Percentiles rank a stretch among this genome's conserved stretches.
These are phyloP conservation scores for Cossypha caffra DNA, from an alignment of 2,797 vertebrate genomes.

Conservation along the genomic window DNA sequence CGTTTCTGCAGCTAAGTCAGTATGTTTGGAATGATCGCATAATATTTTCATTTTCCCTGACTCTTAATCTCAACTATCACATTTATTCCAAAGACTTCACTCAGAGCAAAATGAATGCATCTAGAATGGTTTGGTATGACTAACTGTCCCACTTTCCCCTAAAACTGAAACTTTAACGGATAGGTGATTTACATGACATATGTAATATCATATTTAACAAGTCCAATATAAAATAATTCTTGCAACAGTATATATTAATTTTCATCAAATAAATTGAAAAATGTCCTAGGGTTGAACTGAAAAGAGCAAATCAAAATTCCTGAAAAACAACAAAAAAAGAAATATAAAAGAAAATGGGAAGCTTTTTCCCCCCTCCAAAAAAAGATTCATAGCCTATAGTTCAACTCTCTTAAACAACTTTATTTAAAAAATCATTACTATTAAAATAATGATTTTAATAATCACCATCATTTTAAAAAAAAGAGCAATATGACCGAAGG, in stretches of 20 bases:
- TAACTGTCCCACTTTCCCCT: background rate
- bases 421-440: background rate
- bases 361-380: fast-evolving
- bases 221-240: slow-evolving; percentile 30
- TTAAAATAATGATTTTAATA: too few relatives aligned
- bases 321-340: background rate
- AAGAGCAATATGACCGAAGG: background rate
- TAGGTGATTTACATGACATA: background rate
- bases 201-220: slow-evolving; percentile 56
- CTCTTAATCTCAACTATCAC: slow-evolving; percentile 7
- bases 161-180: background rate
- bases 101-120: background rate
- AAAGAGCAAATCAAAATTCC: background rate
- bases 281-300: background rate
- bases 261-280: slow-evolving; percentile 35
- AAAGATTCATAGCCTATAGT: background rate
- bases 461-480: background rate
- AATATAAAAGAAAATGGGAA: background rate
- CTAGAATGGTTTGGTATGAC: background rate
- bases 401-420: background rate
- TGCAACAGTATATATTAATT: background rate
- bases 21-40: background rate
- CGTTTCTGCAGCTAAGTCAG: background rate
- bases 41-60: background rate
- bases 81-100: background rate